phyloP scores from a whole-genome alignment of 2,113 vertebrate genomes.

The rabbit (Oryctolagus cuniculus) region DNA sequence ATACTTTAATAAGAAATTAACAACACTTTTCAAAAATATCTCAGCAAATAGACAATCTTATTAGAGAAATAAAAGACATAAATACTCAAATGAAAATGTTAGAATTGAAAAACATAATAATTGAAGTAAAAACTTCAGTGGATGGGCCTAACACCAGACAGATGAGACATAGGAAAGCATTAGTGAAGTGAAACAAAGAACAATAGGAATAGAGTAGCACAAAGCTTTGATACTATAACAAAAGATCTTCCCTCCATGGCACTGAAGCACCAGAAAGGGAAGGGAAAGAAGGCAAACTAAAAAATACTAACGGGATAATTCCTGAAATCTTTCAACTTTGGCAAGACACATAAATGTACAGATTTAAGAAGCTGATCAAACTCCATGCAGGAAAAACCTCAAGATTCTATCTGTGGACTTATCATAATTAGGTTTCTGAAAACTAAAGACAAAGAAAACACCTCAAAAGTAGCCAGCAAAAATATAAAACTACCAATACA shows the following conservation, averaged over 20 bases:
- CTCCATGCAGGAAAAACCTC: neutral
- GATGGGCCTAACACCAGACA: neutral
- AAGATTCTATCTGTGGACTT: neutral
- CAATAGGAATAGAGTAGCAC: neutral
- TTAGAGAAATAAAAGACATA: neutral
- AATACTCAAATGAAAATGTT: neutral
- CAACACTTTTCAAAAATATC: neutral
- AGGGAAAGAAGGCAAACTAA: neutral
- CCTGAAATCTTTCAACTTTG: neutral
- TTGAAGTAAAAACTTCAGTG: neutral
- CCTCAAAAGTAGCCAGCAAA: neutral
- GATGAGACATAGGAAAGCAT: neutral
- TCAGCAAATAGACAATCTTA: neutral
- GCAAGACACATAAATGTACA: neutral
- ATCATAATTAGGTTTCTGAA: slow-evolving; percentile 5
- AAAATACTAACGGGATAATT: neutral
- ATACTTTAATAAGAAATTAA: neutral
- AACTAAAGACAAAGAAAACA: neutral
- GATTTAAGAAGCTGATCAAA: neutral
- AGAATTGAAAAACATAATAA: neutral
- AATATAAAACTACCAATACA: neutral
- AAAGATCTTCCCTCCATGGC: neutral
- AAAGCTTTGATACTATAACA: neutral
- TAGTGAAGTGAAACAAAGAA: neutral
- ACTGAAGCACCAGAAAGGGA: neutral